Conservation (phyloP, 1,140 invertebrate genomes). For the Acyrthosiphon pisum region DNA sequence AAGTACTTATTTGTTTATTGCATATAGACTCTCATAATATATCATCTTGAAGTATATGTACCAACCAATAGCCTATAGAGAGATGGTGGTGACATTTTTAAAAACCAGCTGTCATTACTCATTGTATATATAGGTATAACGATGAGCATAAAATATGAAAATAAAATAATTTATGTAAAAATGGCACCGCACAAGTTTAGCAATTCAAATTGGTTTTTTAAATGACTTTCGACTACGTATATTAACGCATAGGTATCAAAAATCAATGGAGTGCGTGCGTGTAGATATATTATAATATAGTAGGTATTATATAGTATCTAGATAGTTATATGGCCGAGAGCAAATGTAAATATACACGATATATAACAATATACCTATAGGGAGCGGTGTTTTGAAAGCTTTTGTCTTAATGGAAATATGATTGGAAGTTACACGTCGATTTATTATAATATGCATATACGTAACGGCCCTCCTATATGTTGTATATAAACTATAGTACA, state of each 20-base stretch:
- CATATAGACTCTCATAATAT: not conserved
- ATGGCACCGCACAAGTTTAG: not conserved
- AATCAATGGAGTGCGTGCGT: not conserved
- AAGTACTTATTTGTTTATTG: not conserved
- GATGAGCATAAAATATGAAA: not conserved
- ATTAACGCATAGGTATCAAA: not conserved
- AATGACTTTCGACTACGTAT: not conserved
- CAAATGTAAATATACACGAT: not conserved
- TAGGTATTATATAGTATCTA: not conserved
- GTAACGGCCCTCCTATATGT: not conserved
- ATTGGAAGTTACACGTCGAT: not conserved
- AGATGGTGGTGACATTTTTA: not conserved
- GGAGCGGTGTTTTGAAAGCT: not conserved
- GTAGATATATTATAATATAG: not conserved
- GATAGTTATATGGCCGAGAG: not conserved
- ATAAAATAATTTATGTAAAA: constrained; percentile 3
- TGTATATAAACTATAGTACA: not conserved
- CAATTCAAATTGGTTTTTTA: constrained; percentile 19
- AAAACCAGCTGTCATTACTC: not conserved
- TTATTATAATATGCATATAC: not conserved
- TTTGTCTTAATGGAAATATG: constrained; percentile 43
- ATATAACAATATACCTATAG: not conserved
- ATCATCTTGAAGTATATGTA: not conserved
- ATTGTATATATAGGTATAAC: not conserved
- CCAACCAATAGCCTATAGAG: too few species aligned